phyloP scores from a whole-genome alignment of 2,113 vertebrate species.

The Hemicordylus capensis region DNA sequence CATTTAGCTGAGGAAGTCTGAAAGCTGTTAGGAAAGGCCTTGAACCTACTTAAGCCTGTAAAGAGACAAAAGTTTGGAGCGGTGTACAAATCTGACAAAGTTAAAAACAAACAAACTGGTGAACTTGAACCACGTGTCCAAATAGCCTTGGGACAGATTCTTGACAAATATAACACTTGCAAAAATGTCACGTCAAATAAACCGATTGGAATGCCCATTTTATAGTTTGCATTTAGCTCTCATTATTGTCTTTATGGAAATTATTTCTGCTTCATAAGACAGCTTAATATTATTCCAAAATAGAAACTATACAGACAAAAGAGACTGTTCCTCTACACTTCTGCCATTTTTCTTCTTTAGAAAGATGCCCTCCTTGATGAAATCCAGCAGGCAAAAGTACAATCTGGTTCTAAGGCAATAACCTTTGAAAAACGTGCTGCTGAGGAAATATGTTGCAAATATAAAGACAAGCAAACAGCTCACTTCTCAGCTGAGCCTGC shows the following conservation, averaged over 20 bases:
- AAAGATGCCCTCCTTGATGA: constrained; percentile 78
- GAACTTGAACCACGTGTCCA: not conserved
- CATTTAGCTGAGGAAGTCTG: not conserved
- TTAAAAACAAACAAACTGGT: not conserved
- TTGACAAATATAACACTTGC: not conserved
- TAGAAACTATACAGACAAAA: too few relatives aligned
- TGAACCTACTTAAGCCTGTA: not conserved
- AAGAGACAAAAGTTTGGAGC: too few relatives aligned
- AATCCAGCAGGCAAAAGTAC: constrained; percentile 59
- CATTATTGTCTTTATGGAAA: not conserved
- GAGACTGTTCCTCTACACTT: constrained; percentile 10
- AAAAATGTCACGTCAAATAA: too few relatives aligned
- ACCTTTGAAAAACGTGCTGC: constrained; percentile 60
- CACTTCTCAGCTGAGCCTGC: constrained; percentile 50
- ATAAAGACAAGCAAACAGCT: constrained; percentile 68
- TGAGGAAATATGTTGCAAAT: constrained; percentile 68
- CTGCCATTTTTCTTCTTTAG: constrained; percentile 49
- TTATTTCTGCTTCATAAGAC: not conserved
- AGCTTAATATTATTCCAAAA: not conserved
- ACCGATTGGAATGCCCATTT: not conserved
- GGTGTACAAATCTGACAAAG: too few relatives aligned
- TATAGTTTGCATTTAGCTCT: not conserved
- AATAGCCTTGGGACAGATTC: not conserved
- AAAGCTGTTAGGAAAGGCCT: not conserved
- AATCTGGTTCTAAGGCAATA: constrained; percentile 33